Evolutionary conservation across 2,888 invertebrate species (phyloP).

Genomic region (Leptinotarsa peninsularis): DNA sequence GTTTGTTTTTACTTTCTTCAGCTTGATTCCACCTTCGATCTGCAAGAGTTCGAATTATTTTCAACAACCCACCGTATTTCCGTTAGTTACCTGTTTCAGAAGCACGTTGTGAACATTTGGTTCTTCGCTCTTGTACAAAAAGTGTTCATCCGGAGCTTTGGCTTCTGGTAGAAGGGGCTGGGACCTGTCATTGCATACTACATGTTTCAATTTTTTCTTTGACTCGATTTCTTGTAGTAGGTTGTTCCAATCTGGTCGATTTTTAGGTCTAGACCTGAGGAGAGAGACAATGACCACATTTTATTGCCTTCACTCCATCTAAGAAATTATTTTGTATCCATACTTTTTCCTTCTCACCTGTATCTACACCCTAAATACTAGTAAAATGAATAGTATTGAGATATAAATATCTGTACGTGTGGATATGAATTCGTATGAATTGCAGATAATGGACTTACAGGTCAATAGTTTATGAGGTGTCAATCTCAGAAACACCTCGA

Average conservation of each 20-base stretch:
- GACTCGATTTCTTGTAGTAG: slow-evolving; percentile 93
- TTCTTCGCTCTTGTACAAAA: slow-evolving; percentile 89
- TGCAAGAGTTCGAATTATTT: slow-evolving; percentile 57
- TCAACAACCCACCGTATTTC: not conserved
- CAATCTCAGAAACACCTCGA: too few species aligned
- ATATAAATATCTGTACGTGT: too few species aligned
- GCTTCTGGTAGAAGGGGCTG: slow-evolving; percentile 70
- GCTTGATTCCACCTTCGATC: slow-evolving; percentile 81
- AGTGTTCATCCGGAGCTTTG: slow-evolving; percentile 78
- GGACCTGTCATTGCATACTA: slow-evolving; percentile 86
- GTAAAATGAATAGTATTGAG: too few species aligned
- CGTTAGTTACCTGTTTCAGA: slow-evolving; percentile 70
- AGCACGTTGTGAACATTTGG: slow-evolving; percentile 83
- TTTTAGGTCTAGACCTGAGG: slow-evolving; percentile 76
- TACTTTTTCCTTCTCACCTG: not conserved
- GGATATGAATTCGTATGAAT: too few species aligned
- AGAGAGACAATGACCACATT: slow-evolving; percentile 24
- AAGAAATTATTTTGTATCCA: too few species aligned
- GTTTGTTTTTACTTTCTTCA: slow-evolving; percentile 83
- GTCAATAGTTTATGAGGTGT: too few species aligned
- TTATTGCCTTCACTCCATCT: slow-evolving; percentile 8
- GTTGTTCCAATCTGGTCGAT: slow-evolving; percentile 88
- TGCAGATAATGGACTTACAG: too few species aligned
- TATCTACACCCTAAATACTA: not conserved
- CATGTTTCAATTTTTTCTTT: slow-evolving; percentile 82